Percentiles rank a stretch among this genome's conserved stretches.
These are phyloP conservation scores for Aphelenchoides fujianensis DNA, from an alignment of 1,140 invertebrate genomes.

Conservation along the genomic window DNA sequence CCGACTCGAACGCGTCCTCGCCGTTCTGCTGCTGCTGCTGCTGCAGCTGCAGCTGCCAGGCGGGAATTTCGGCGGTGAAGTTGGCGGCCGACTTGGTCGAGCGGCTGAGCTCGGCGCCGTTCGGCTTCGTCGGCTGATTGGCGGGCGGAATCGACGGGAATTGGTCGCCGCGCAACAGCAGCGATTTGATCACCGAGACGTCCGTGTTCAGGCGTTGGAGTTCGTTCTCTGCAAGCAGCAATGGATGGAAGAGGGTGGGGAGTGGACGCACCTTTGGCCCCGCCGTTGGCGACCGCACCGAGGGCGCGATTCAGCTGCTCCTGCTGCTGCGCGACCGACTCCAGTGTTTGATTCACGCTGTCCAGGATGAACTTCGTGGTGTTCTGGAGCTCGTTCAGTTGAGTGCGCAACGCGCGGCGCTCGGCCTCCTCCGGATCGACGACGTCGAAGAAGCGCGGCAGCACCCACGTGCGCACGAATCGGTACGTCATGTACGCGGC, in stretches of 20 bases:
- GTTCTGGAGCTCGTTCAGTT: constrained; percentile 47
- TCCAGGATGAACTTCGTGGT: constrained; percentile 56
- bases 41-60: constrained; percentile 42
- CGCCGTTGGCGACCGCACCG: constrained; percentile 21
- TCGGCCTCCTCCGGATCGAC: constrained; percentile 43
- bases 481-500: constrained; percentile 45
- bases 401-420: background rate
- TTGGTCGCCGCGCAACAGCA: constrained; percentile 50
- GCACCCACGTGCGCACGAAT: constrained; percentile 46
- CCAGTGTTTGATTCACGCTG: constrained; percentile 48
- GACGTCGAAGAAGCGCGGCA: constrained; percentile 52
- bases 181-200: constrained; percentile 46
- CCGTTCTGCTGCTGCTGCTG: no score
- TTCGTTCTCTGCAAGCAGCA: constrained; percentile 39
- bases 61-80: constrained; percentile 20
- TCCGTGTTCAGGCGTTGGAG: constrained; percentile 45
- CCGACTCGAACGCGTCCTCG: background rate
- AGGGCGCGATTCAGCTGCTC: constrained; percentile 51
- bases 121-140: background rate
- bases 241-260: background rate
- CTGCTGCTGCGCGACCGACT: constrained; percentile 43
- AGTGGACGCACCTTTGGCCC: background rate
- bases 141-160: constrained; percentile 45
- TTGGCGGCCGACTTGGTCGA: constrained; percentile 1
- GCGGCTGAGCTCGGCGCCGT: constrained; percentile 10